These are phyloP conservation scores for Leptoteleia sp. DNA, from an alignment of 1,140 invertebrate species.

Conservation along the genomic window DNA sequence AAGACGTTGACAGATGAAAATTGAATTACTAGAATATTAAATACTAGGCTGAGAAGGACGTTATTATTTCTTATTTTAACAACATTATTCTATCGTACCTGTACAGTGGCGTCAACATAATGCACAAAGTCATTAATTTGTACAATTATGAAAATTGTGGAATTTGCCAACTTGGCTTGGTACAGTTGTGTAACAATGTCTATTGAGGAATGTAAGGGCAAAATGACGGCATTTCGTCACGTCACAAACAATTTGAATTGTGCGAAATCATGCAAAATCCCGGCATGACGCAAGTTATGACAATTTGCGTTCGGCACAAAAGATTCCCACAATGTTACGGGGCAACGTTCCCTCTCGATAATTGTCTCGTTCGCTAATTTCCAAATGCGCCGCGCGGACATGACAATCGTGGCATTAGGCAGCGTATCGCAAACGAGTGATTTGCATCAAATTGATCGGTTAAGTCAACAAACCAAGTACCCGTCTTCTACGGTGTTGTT, in stretches of 20 bases:
- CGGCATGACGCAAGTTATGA: conserved; percentile 55
- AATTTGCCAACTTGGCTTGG: no score
- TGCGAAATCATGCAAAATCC: conserved; percentile 51
- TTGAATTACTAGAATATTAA: no score
- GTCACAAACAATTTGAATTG: conserved; percentile 40
- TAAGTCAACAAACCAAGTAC: conserved; percentile 74
- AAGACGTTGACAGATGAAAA: no score
- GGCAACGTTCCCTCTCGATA: conserved; percentile 60
- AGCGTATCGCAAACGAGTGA: conserved; percentile 78
- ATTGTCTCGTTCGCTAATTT: conserved; percentile 68
- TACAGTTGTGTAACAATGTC: conserved; percentile 4
- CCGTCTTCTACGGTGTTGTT: conserved; percentile 31
- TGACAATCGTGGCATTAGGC: conserved; percentile 70
- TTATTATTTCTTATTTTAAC: no score
- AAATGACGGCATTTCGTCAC: conserved; percentile 27
- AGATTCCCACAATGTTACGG: conserved; percentile 62
- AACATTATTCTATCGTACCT: no score
- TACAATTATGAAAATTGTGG: no score
- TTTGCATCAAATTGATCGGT: conserved; percentile 81
- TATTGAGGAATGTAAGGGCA: conserved; percentile 12
- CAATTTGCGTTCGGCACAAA: conserved; percentile 50
- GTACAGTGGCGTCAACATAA: no score
- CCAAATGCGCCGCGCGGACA: conserved; percentile 61
- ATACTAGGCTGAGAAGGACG: no score
- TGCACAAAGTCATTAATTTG: no score